Evolutionary conservation across 2,888 invertebrate genomes (phyloP), one percentile per base, ranked within the genome.

Genomic region (Cataglyphis altisquamis): DNA sequence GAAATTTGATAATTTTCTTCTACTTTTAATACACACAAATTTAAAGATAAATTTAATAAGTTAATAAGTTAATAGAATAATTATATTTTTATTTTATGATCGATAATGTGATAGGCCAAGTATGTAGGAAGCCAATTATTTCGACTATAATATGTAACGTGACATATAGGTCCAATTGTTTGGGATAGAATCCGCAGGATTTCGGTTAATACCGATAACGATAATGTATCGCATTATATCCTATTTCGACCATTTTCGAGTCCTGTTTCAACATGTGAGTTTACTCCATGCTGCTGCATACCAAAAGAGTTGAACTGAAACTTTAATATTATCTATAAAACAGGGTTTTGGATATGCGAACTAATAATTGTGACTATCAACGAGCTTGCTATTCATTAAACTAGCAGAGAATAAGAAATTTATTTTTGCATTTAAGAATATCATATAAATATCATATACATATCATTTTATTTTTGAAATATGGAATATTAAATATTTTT

Each of bases 191-290:
- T 60, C 57, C 41, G 32, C 45, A 72, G 80, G 72, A 72, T 80
- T 72, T 80, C 80, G 21, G 60, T 72, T 80, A 80, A 80, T 72
- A 41, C 21, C 80, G 73, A 72, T 80, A 72, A 72, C 66, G 74
- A 75, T 45, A 80, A 45, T 80, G 70, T 72, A 70, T 72, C 32
- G 32, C 72, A 72, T 72, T 78, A 45, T 45, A 60, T 72, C 72
- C 72, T 36, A 80, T 72, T 80, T 80, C 45, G 60, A 25, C 6
- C 32, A 6, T 6, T 32, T 32, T 36, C 36, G 36, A 36, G 36
- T 36, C 25, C 62, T 6, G 66, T 75, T 75, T 75, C 75, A 75
- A 75, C 18, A 45, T 66, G 32, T 75, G 66, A 21, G 21, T 66
- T 36, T 36, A 66, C 21, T 21, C 10, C 18, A 63, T 21, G 21